Evolutionary conservation across 2,797 vertebrate genomes (phyloP), one percentile per base, ranked within the genome.

Genomic region (Myotis findleyi): DNA sequence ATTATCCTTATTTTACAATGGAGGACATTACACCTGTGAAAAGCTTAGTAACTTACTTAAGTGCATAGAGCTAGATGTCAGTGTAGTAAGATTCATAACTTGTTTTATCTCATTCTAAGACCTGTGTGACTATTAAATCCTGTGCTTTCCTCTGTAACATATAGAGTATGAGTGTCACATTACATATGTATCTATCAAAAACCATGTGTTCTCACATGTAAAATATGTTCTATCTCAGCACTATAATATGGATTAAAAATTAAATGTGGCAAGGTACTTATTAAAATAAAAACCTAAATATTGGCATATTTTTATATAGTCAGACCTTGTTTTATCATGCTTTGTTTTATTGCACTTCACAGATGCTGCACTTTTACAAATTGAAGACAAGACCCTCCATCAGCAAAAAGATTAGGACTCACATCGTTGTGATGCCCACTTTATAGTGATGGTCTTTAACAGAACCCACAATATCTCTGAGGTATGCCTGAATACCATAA

Each of bases 1-100:
- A 57, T 64, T 88, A 71, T 80, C 20, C n/a, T 86, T 89, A 89
- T 75, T 87, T 75, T 92, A 84, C 36, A 88, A 6, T n/a, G 64
- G 20, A 55, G 64, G 6, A 92, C 57, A 77, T 88, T 62, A 83
- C 30, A 72, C 3, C 20, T 69, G 23, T 62, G 13, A 53, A 87
- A 87, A 79, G 5, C 21, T 79, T 12, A 55, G 30, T 73, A 73
- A 94, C 4, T 89, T 80, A n/a, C 11, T 71, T 95, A 10, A 62
- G 7, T 53, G 3, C 51, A 12, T 47, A 68, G 13, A 59, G 30
- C 30, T 87, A 84, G 4, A 79, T 41, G 5, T 7, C 4, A 41
- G 10, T 53, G 7, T 27, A 94, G 83, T 36, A 12, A 69, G 9
- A 69, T 47, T 68, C 25, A 80, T 57, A 53, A 2, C 5, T 59